A percentile compares a stretch with the other conserved stretches of the same genome.
Evolutionary conservation across 2,888 invertebrate species (phyloP).

Genomic region (Parnassius orleans): DNA sequence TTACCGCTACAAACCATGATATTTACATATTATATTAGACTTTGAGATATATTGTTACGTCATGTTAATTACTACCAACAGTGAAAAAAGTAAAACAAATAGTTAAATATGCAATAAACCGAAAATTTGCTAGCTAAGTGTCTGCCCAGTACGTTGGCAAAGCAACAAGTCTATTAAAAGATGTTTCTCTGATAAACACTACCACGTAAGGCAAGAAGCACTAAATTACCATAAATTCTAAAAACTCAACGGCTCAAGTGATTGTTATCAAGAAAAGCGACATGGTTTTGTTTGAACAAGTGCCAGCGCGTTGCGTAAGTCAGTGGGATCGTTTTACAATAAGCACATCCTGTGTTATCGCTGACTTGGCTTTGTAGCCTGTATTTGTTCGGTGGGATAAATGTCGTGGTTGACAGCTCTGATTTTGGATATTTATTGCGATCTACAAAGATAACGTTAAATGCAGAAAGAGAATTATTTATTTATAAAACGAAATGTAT

Average conservation of each 20-base stretch:
- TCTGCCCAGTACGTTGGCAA: no score
- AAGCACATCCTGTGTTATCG: slow-evolving; percentile 24
- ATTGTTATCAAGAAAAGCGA: slow-evolving; percentile 22
- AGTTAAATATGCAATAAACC: no score
- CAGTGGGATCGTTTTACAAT: slow-evolving; percentile 30
- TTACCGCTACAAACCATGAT: no score
- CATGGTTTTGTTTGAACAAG: slow-evolving; percentile 49
- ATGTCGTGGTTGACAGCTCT: background rate
- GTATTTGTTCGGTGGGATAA: background rate
- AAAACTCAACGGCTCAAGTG: slow-evolving; percentile 11
- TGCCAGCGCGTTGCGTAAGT: slow-evolving; percentile 42
- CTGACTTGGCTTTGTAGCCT: slow-evolving; percentile 1
- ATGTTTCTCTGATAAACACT: background rate
- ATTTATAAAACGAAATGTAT: no score
- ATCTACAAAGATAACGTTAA: background rate
- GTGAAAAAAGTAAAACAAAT: no score
- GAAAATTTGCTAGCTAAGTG: background rate
- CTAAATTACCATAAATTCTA: slow-evolving; percentile 18
- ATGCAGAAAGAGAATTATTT: background rate
- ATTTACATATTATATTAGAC: no score
- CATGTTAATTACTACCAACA: no score
- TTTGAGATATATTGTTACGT: no score
- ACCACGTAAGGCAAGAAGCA: slow-evolving; percentile 5
- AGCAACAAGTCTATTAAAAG: background rate
- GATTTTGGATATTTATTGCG: background rate